Percentiles rank a stretch among this genome's conserved stretches.
These are phyloP conservation scores for Helobdella robusta DNA, from an alignment of 2,888 invertebrate genomes.

Conservation along the genomic window DNA sequence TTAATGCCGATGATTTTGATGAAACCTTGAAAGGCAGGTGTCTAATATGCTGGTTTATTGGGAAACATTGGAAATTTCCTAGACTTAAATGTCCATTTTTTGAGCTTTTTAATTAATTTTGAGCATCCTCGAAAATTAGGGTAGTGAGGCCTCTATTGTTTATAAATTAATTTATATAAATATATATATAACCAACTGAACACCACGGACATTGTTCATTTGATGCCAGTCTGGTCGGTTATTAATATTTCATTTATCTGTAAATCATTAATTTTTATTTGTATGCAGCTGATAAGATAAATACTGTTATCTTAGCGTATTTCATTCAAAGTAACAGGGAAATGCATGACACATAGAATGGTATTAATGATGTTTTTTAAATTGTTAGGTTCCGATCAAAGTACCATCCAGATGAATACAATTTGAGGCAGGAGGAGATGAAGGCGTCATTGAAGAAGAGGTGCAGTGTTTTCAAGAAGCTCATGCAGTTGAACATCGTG, in stretches of 20 bases:
- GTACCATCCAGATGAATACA: conserved; percentile 93
- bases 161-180: not conserved
- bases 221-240: not conserved
- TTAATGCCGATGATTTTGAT: conserved; percentile 5
- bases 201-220: conserved; percentile 1
- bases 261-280: too few relatives aligned
- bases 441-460: conserved; percentile 64
- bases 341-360: too few relatives aligned
- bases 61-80: too few relatives aligned
- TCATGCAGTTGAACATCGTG: conserved; percentile 62
- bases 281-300: too few relatives aligned
- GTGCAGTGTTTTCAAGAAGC: conserved; percentile 74
- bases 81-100: too few relatives aligned
- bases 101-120: conserved; percentile 21
- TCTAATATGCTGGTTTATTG: too few relatives aligned
- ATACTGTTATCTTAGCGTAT: too few relatives aligned
- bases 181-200: not conserved
- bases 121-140: conserved; percentile 18
- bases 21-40: too few relatives aligned
- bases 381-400: conserved; percentile 97
- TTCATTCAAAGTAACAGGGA: too few relatives aligned
- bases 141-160: conserved; percentile 16
- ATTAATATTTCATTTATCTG: too few relatives aligned
- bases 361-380: too few relatives aligned
- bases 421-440: conserved; percentile 79